Evolutionary conservation across 1,140 invertebrate genomes (phyloP).

Genomic region (Stegodyphus dumicola): DNA sequence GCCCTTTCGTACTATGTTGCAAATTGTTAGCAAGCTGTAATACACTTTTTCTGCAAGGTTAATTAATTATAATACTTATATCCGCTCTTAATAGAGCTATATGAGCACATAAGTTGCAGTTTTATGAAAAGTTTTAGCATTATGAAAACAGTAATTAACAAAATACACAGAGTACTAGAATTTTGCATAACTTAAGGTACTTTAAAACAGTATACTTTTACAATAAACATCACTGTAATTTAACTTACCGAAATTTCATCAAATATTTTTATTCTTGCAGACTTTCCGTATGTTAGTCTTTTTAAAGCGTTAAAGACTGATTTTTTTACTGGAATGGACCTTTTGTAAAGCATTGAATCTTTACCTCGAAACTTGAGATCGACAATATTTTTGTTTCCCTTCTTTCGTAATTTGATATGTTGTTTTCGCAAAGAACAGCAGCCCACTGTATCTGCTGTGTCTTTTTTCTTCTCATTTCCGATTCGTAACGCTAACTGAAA

Average conservation of each 20-base stretch:
- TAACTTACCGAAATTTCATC: constrained; percentile 95
- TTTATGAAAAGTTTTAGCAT: too few species aligned
- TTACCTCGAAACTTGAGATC: constrained; percentile 98
- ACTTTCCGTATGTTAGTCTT: constrained; percentile 97
- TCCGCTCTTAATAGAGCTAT: too few species aligned
- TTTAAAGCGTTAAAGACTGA: constrained; percentile 98
- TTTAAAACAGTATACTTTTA: too few species aligned
- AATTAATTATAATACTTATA: too few species aligned
- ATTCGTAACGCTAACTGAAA: constrained; percentile 88
- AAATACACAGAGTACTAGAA: too few species aligned
- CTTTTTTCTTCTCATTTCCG: constrained; percentile 97
- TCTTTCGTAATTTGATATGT: constrained; percentile 89
- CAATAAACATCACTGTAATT: constrained; percentile 96
- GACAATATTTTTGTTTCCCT: constrained; percentile 90
- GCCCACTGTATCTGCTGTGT: constrained; percentile 98
- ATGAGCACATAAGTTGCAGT: too few species aligned
- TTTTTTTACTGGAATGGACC: constrained; percentile 97
- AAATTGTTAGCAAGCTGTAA: too few species aligned
- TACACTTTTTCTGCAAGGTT: too few species aligned
- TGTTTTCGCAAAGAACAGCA: constrained; percentile 98
- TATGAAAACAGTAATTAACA: too few species aligned
- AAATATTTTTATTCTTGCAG: constrained; percentile 94
- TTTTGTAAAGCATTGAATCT: constrained; percentile 94
- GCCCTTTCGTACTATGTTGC: too few species aligned
- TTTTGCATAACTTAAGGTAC: too few species aligned